Conservation (phyloP, 92 coral and sea anemone species). For the Epizoanthus illoricatus region DNA sequence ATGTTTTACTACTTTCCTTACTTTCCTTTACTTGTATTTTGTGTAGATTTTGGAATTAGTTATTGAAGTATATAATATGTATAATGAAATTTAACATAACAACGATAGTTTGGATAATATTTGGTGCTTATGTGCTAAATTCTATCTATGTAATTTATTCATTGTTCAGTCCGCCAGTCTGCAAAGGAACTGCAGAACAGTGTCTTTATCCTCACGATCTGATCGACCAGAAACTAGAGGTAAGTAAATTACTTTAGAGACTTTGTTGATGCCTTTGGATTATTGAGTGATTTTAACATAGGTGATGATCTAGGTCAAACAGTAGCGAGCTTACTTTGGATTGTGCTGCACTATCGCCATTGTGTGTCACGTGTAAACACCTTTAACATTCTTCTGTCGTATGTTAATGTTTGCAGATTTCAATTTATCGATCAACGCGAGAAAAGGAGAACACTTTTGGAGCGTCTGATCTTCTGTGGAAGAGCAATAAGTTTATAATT, state of each 20-base stretch:
- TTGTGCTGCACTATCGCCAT: background rate
- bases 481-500: slow-evolving; percentile 67
- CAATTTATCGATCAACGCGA: slow-evolving; percentile 75
- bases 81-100: slow-evolving; percentile 66
- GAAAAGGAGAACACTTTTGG: slow-evolving; percentile 47
- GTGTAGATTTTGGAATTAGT: background rate
- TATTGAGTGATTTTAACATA: background rate
- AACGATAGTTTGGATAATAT: slow-evolving; percentile 68
- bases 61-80: background rate
- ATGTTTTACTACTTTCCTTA: background rate
- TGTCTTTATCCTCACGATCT: slow-evolving; percentile 77
- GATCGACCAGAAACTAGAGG: slow-evolving; percentile 67
- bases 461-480: slow-evolving; percentile 77
- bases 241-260: slow-evolving; percentile 17
- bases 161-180: slow-evolving; percentile 79
- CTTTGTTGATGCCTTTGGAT: background rate
- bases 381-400: background rate
- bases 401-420: slow-evolving; percentile 56
- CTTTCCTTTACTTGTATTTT: too few relatives aligned
- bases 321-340: background rate
- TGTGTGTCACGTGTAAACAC: background rate
- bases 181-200: slow-evolving; percentile 64
- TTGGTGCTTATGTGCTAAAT: slow-evolving; percentile 76
- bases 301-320: background rate
- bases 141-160: slow-evolving; percentile 77